Evolutionary conservation across 2,797 vertebrate genomes (phyloP), one percentile per base, ranked within the genome.

Genomic region (Pagetopsis macropterus): DNA sequence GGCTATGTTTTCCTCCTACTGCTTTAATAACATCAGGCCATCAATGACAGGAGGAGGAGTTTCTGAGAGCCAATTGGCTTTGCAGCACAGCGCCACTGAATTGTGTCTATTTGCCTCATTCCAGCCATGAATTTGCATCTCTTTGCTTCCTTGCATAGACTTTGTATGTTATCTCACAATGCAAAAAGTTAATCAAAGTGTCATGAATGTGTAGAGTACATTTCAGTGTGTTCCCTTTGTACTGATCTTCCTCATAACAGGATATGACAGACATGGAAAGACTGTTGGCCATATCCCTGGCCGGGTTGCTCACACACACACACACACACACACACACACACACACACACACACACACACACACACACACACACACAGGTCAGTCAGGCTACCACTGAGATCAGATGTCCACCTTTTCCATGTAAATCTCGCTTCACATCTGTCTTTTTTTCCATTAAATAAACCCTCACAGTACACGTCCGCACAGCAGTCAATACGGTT

Each of bases 241-340:
- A 37, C 41, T 59, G 51, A 59, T 71, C 23, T 50, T 64, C 44
- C 55, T 64, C 68, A 81, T 69, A 75, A 88, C 84, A 90, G 88
- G 86, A 89, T 79, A 55, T 83, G 78, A 75, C 60, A 72, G 70
- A 79, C 71, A 77, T 80, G 84, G 86, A 88, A 83, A 89, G 77
- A 76, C 64, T 81, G 62, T 19, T 37, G 69, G 63, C 49, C 15
- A 33, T 72, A 67, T 84, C 56, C 23, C 9, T 70, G 57, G 16
- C 27, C 2, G 8, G 16, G 57, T 40, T 63, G 23, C 40, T 19
- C 46, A 56, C 55, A 62, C 54, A 55, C 56, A 50, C 67, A 68
- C 75, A 75, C 58, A 70, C 21, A 23, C 23, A 2, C 23, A 3
- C 23, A 2, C 23, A 23, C 23, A 3, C 23, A 23, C 23, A 3